A percentile compares a stretch with the other conserved stretches of the same genome.
These are phyloP conservation scores for Ophioderma brevispina DNA, from an alignment of 35 echinoderm and acorn worm species.

Conservation along the genomic window DNA sequence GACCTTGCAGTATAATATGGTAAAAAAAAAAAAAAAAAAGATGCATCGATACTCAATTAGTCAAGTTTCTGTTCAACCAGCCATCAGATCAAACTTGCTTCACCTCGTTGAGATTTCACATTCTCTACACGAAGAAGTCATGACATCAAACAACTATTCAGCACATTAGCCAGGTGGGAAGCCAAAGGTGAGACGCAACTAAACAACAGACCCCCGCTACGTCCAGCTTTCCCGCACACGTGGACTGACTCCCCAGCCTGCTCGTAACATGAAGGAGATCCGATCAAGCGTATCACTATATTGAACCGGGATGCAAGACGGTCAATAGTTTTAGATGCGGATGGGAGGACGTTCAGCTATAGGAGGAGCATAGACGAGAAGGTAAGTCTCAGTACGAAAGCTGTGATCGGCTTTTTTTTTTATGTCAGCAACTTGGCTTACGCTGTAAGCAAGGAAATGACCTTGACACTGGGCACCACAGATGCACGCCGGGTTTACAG, in stretches of 20 bases:
- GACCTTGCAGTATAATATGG: too few species aligned
- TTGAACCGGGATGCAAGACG: conserved; percentile 65
- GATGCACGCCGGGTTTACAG: too few species aligned
- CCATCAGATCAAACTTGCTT: too few species aligned
- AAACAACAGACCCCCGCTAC: conserved; percentile 83
- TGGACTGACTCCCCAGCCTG: conserved; percentile 76
- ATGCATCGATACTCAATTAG: too few species aligned
- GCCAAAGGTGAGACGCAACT: conserved; percentile 66
- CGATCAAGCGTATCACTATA: conserved; percentile 66
- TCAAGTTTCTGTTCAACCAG: too few species aligned
- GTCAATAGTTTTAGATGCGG: conserved; percentile 80
- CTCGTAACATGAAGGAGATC: conserved; percentile 76
- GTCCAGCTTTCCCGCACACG: conserved; percentile 68
- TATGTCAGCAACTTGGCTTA: too few species aligned
- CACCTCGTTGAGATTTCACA: background rate
- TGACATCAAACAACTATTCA: conserved; percentile 63
- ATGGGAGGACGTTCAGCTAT: conserved; percentile 79
- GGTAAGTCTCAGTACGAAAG: background rate
- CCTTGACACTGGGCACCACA: too few species aligned
- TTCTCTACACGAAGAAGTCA: conserved; percentile 94
- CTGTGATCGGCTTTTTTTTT: too few species aligned
- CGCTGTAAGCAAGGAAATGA: too few species aligned
- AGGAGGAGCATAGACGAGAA: conserved; percentile 4
- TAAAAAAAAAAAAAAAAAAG: too few species aligned
- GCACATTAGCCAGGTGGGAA: conserved; percentile 76